Evolutionary conservation across 2,888 invertebrate genomes (phyloP).

Genomic region (Drosophila subsilvestris): DNA sequence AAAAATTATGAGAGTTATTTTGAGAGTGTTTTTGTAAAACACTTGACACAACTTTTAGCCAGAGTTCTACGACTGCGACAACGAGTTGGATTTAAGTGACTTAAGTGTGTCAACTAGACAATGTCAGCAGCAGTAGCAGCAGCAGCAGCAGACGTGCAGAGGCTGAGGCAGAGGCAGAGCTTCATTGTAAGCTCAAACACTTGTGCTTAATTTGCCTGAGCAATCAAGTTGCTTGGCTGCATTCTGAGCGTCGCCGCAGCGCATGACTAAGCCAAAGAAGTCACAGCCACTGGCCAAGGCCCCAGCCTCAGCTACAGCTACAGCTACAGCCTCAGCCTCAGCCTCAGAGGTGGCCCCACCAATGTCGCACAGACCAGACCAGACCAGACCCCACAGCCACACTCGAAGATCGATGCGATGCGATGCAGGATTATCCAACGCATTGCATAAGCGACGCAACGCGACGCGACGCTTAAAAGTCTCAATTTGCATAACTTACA

Average conservation of each 20-base stretch:
- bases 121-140: conserved; percentile 62
- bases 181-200: conserved; percentile 18
- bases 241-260: conserved; percentile 56
- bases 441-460: conserved; percentile 57
- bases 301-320: conserved; percentile 33
- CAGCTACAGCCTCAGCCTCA: neutral
- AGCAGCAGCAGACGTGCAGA: conserved; percentile 22
- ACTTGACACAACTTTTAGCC: conserved; percentile 57
- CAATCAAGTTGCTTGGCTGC: conserved; percentile 75
- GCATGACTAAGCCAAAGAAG: conserved; percentile 79
- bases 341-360: conserved; percentile 14
- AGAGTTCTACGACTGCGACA: conserved; percentile 58
- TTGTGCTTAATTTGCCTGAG: conserved; percentile 77
- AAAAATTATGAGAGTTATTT: conserved; percentile 17
- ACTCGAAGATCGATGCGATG: neutral
- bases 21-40: conserved; percentile 44
- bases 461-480: conserved; percentile 6
- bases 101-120: conserved; percentile 80
- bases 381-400: neutral
- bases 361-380: conserved; percentile 37
- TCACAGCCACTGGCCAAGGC: conserved; percentile 69
- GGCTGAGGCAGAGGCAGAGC: neutral
- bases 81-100: conserved; percentile 66
- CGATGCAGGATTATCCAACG: conserved; percentile 37
- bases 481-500: conserved; percentile 69